Percentiles rank a stretch among this genome's conserved stretches.
These are phyloP conservation scores for Emys orbicularis DNA, from an alignment of 2,797 vertebrate genomes.

Conservation along the genomic window DNA sequence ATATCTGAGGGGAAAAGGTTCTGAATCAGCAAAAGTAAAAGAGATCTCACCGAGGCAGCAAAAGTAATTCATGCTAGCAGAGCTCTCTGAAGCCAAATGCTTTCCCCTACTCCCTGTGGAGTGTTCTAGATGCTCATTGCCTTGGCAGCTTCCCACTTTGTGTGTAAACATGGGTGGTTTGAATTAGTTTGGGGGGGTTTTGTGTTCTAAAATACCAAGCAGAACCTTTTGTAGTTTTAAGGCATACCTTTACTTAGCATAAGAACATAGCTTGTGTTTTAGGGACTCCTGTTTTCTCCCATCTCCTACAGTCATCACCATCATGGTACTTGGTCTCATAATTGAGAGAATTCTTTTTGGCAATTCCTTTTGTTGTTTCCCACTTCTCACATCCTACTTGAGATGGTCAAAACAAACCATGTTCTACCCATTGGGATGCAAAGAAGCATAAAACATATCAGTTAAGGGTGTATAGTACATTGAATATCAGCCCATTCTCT, in stretches of 20 bases:
- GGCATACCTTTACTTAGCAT: not conserved
- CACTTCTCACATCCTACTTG: not conserved
- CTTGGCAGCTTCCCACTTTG: not conserved
- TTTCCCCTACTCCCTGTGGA: not conserved
- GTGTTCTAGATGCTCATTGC: not conserved
- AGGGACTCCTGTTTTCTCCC: not conserved
- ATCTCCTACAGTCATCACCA: conserved; percentile 1
- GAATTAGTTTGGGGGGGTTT: not conserved
- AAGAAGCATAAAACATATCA: not conserved
- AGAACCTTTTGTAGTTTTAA: conserved; percentile 1
- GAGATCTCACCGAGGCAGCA: not conserved
- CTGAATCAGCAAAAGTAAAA: conserved; percentile 26
- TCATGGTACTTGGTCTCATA: not conserved
- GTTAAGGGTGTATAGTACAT: not conserved
- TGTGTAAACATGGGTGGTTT: not conserved
- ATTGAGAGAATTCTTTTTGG: conserved; percentile 7
- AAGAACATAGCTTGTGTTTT: not conserved
- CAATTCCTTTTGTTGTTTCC: not conserved
- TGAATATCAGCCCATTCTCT: not conserved
- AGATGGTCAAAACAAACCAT: conserved; percentile 4
- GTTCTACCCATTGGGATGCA: not conserved
- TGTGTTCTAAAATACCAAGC: not conserved
- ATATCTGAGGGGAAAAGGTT: not conserved
- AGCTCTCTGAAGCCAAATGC: not conserved
- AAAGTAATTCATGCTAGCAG: not conserved